Base-by-base conservation (phyloP, 1,140 invertebrate genomes). In the Cheumatopsyche charites region DNA sequence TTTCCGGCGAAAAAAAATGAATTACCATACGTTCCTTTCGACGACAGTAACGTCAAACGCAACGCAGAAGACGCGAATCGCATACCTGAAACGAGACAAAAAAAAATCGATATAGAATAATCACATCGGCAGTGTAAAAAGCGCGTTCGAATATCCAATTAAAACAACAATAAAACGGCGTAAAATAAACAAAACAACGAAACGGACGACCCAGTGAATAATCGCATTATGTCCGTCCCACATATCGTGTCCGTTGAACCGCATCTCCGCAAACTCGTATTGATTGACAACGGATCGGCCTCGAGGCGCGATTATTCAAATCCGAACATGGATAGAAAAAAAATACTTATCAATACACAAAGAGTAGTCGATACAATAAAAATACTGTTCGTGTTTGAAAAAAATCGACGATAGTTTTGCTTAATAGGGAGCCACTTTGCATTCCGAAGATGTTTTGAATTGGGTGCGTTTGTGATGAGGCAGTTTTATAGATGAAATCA, bases 161-260 rank as follows among this genome's bases (percentile, higher is more conserved):
- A 58, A 58, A 58, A 58, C 12, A 15, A 47, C 3, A 47, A 47
- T n/a, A 47, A 47, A n/a, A 47, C 2, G 25, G 25, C 23, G 9
- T 3, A 55, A 19, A 55, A 9, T 9, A 55, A 55, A 55, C 6
- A 55, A 23, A 21, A 58, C 43, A 52, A 19, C n/a, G n/a, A n/a
- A n/a, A n/a, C 1, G 23, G 21, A n/a, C 21, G 21, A 58, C 55
- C 55, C 55, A 58, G 19, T 25, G 55, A 58, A 58, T 58, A 58
- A 58, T 58, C 55, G 55, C 23, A 58, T 58, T 58, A 58, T 58
- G 55, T 58, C 25, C 55, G 55, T 58, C 55, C 55, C 55, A 58
- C 55, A 58, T 58, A 26, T 58, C 11, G 55, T 21, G 55, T 58
- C 55, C 55, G 55, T 58, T 58, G 55, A 58, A 58, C 55, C 55